Conservation (phyloP, 2,113 vertebrate species). For the Sakesphorus luctuosus region DNA sequence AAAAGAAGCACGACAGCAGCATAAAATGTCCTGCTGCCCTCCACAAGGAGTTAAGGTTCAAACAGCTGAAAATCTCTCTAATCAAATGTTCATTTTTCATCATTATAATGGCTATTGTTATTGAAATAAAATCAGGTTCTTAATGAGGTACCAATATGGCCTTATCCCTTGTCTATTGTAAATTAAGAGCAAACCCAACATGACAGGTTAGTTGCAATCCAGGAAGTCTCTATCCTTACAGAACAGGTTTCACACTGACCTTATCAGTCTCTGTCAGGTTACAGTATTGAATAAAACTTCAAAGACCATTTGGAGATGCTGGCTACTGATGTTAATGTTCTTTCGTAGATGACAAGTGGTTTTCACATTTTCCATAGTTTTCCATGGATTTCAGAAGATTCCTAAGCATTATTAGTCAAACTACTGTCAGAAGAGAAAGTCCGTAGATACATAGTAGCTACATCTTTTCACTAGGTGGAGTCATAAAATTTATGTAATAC, state of each 20-base stretch:
- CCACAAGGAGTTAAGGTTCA: neutral
- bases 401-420: neutral
- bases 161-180: neutral
- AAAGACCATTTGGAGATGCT: neutral
- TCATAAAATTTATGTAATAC: neutral
- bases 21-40: fast-evolving
- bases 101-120: neutral
- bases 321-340: neutral
- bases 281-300: neutral
- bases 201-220: neutral
- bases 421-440: neutral
- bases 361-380: neutral
- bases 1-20: neutral
- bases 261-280: neutral
- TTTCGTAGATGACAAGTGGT: neutral
- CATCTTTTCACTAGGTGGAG: neutral
- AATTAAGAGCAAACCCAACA: neutral
- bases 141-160: neutral
- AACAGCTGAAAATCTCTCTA: neutral
- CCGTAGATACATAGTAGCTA: neutral
- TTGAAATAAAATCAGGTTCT: neutral
- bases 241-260: neutral
- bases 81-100: neutral
- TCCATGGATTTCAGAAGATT: neutral
- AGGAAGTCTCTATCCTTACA: neutral